Conservation (phyloP, 2,797 vertebrate species). For the Centropyge bicolor region DNA sequence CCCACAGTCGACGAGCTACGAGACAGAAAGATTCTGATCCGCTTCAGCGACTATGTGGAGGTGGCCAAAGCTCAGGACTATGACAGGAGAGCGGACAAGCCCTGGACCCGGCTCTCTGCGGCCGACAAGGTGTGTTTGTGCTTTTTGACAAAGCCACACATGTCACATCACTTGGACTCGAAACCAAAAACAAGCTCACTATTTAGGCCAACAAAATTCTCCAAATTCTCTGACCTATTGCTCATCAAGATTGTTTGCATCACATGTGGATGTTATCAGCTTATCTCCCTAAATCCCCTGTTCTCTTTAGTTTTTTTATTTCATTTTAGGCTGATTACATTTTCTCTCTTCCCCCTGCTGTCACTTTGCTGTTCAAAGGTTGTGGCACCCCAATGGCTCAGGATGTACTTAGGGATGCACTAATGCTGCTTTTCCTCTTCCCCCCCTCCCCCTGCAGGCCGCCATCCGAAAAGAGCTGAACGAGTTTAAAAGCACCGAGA, state of each 20-base stretch:
- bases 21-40: constrained; percentile 98
- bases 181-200: constrained; percentile 6
- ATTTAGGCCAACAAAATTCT: constrained; percentile 39
- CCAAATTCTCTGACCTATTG: constrained; percentile 8
- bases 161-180: not conserved
- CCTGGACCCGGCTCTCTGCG: constrained; percentile 97
- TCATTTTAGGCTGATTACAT: constrained; percentile 8
- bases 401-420: constrained; percentile 48
- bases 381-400: constrained; percentile 1
- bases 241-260: constrained; percentile 16
- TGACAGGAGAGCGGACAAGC: constrained; percentile 97
- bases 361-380: constrained; percentile 33
- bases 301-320: constrained; percentile 5
- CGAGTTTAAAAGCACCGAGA: constrained; percentile 99
- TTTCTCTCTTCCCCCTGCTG: constrained; percentile 26
- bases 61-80: constrained; percentile 99
- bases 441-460: constrained; percentile 84
- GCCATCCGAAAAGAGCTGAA: constrained; percentile 99
- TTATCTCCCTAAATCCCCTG: constrained; percentile 33
- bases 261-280: constrained; percentile 34
- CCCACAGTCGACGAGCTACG: constrained; percentile 98
- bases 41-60: constrained; percentile 99
- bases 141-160: too few relatives aligned
- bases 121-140: constrained; percentile 92
- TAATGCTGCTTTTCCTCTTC: constrained; percentile 44